A percentile compares a stretch with the other conserved stretches of the same genome.
These are phyloP conservation scores for Volucella inflata DNA, from an alignment of 2,888 invertebrate genomes.

Conservation along the genomic window DNA sequence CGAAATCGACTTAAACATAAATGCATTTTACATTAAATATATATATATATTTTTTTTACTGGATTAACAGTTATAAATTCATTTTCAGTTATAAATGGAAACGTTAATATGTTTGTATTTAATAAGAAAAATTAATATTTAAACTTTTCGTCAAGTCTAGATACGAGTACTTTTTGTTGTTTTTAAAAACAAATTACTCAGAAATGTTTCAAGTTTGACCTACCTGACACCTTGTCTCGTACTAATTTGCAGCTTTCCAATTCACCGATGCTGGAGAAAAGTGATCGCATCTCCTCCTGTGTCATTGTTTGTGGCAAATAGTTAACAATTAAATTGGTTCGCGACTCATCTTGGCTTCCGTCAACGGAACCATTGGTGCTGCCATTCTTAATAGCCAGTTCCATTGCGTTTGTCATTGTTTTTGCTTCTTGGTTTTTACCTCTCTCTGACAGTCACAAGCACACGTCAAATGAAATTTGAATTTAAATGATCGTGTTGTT, in stretches of 20 bases:
- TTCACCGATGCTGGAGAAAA: conserved; percentile 97
- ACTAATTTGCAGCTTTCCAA: conserved; percentile 99
- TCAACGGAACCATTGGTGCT: conserved; percentile 83
- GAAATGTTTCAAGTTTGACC: conserved; percentile 73
- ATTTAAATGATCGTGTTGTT: conserved; percentile 54
- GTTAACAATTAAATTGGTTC: conserved; percentile 97
- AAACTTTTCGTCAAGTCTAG: neutral
- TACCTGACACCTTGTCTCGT: conserved; percentile 97
- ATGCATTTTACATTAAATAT: too few species aligned
- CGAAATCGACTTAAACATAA: too few species aligned
- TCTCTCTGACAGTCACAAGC: conserved; percentile 26
- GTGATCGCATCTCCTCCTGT: conserved; percentile 96
- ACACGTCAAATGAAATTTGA: conserved; percentile 51
- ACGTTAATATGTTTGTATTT: too few species aligned
- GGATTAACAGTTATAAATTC: too few species aligned
- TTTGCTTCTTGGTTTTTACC: conserved; percentile 73
- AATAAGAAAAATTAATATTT: neutral
- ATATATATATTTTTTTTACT: too few species aligned
- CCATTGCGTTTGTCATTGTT: conserved; percentile 84
- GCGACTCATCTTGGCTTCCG: conserved; percentile 95
- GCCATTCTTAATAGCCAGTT: conserved; percentile 92
- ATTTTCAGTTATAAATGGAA: too few species aligned
- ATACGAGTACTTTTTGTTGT: too few species aligned
- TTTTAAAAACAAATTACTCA: neutral
- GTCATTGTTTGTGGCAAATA: conserved; percentile 97